Base-by-base conservation (phyloP, 2,888 invertebrate genomes). In the Pyrrhia umbra region DNA sequence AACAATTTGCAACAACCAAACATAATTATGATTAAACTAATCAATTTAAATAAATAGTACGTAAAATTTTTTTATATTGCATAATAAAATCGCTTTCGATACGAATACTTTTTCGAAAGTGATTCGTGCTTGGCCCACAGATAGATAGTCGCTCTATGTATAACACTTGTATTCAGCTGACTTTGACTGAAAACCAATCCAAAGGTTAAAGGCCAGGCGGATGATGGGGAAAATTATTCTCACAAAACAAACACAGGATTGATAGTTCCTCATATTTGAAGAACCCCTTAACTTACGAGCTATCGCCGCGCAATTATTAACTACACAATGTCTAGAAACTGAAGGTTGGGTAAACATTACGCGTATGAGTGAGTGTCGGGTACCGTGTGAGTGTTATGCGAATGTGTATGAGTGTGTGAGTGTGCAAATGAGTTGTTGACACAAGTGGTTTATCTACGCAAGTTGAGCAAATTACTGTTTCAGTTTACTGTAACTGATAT, bases 401-500 rank as follows among this genome's bases (percentile, higher is more conserved):
- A 47, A 37, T 47, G 40, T 34, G 30, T 25, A 9, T 20, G 39
- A 23, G 18, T 40, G 71, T 61, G 47, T 72, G 37, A 20, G 59
- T 69, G 51, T 52, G 73, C 74, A 69, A 74, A 69, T 69, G 75
- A 75, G 61, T 52, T 69, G 69, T 69, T 69, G 47, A 68, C 68
- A 52, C 39, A 74, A 58, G 30, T 25, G 51, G 68, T 68, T 52
- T 68, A 47, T 59, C 61, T 59, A 52, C 51, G 37, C 60, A 69
- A 69, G 61, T 74, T 74, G 23, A 52, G 75, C 68, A 69, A 69
- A 74, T 69, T 74, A 68, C 60, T 60, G 75, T 68, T 69, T 61
- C 39, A 68, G 74, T 74, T 68, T 23, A 68, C 75, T 49, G 27
- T 59, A 21, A 18, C 23, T 23, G 27, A 27, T 74, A 74, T 69